A percentile compares a stretch with the other conserved stretches of the same genome.
These are phyloP conservation scores for Harlomillsia oculata DNA, from an alignment of 1,140 invertebrate species.

Conservation along the genomic window DNA sequence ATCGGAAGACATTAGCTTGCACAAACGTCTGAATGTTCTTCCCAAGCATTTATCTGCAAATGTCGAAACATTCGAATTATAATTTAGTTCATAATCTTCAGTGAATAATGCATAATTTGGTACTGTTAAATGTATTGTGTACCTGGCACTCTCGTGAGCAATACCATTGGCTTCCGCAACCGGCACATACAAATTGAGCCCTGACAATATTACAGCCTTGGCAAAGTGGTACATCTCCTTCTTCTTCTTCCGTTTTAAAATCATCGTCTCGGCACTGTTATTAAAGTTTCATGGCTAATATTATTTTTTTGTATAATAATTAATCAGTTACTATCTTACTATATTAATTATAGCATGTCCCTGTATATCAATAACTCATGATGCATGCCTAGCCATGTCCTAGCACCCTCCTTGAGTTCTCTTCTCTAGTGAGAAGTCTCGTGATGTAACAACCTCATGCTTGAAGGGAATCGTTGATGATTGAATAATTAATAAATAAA, in stretches of 20 bases:
- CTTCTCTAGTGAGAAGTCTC: too few relatives aligned
- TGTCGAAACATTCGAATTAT: neutral
- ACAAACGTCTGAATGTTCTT: slow-evolving; percentile 72
- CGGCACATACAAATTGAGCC: slow-evolving; percentile 74
- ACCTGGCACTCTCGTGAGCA: slow-evolving; percentile 81
- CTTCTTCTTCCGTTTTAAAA: slow-evolving; percentile 17
- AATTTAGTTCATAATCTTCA: neutral
- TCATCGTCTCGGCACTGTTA: slow-evolving; percentile 20
- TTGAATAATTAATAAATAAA: neutral
- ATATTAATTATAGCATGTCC: too few relatives aligned
- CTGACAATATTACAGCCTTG: slow-evolving; percentile 66
- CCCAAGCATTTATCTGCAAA: slow-evolving; percentile 65
- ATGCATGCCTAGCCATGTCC: too few relatives aligned
- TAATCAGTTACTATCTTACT: too few relatives aligned
- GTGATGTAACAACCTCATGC: too few relatives aligned
- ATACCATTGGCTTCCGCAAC: slow-evolving; percentile 81
- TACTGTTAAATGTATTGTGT: slow-evolving; percentile 16
- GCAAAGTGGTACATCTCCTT: slow-evolving; percentile 51
- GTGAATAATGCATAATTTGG: neutral
- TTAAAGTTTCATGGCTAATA: too few relatives aligned
- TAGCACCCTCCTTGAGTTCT: too few relatives aligned
- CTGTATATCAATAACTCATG: too few relatives aligned
- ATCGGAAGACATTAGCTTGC: slow-evolving; percentile 58
- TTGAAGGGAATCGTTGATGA: too few relatives aligned
- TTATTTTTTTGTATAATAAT: too few relatives aligned